A percentile compares a stretch with the other conserved stretches of the same genome.
These are phyloP conservation scores for Sterrhoptilus dennistouni DNA, from an alignment of 2,113 vertebrate genomes.

Conservation along the genomic window DNA sequence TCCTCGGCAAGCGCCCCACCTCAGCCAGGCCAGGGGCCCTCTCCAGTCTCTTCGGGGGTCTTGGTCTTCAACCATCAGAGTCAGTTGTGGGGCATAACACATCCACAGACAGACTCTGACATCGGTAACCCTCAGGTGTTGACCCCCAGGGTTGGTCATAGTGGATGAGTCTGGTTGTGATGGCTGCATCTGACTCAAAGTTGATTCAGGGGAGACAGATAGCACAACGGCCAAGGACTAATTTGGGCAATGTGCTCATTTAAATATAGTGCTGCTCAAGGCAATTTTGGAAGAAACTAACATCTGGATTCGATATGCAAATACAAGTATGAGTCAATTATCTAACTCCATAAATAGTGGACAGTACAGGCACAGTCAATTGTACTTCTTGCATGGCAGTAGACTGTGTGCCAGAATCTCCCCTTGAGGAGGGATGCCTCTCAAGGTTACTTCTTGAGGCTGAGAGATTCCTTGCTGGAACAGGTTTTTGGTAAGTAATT, in stretches of 20 bases:
- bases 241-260: neutral
- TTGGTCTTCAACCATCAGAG: too few species aligned
- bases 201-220: neutral
- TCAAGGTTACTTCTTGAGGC: neutral
- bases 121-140: neutral
- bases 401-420: neutral
- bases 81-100: too few species aligned
- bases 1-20: too few species aligned
- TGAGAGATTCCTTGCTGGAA: neutral
- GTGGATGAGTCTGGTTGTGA: neutral
- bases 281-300: neutral
- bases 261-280: neutral
- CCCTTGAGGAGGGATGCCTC: neutral
- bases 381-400: neutral
- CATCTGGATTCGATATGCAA: neutral
- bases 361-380: too few species aligned
- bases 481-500: neutral
- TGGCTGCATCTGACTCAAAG: neutral
- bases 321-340: neutral
- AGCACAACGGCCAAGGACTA: neutral
- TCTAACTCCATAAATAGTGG: neutral
- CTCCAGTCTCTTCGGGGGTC: too few species aligned
- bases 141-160: neutral
- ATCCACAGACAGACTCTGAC: too few species aligned
- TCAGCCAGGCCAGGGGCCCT: too few species aligned